Conservation (phyloP, 2,797 vertebrate species). For the Pseudomugil gertrudae region DNA sequence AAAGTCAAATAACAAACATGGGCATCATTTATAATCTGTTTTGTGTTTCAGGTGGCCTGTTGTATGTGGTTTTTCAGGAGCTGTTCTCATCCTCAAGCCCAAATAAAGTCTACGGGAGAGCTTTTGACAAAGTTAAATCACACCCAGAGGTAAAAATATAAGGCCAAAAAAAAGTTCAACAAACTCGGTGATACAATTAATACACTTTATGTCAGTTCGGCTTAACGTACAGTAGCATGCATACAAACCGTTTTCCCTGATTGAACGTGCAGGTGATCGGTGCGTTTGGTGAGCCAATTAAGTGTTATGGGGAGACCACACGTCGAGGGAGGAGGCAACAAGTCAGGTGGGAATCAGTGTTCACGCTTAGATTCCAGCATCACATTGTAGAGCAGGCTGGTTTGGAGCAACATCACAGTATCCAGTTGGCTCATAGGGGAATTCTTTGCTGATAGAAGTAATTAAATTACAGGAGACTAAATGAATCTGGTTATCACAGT, state of each 20-base stretch:
- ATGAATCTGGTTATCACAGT: too few species aligned
- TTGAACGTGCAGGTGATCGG: slow-evolving; percentile 84
- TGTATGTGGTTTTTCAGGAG: slow-evolving; percentile 95
- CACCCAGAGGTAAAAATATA: slow-evolving; percentile 88
- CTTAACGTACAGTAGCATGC: background rate
- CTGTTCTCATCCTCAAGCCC: slow-evolving; percentile 94
- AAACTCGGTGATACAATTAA: background rate
- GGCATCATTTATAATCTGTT: too few species aligned
- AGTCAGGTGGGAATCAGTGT: slow-evolving; percentile 84
- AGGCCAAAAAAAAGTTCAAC: background rate
- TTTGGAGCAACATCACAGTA: background rate
- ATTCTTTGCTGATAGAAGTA: too few species aligned
- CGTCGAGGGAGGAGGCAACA: slow-evolving; percentile 91
- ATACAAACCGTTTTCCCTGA: background rate
- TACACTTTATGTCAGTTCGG: background rate
- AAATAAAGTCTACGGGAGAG: slow-evolving; percentile 91
- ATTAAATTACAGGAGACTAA: too few species aligned
- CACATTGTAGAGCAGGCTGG: background rate
- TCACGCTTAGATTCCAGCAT: background rate
- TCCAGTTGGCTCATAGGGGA: background rate
- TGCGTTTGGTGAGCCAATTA: slow-evolving; percentile 92
- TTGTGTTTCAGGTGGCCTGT: slow-evolving; percentile 86
- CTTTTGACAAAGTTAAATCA: slow-evolving; percentile 88
- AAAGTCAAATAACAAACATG: background rate
- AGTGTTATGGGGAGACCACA: slow-evolving; percentile 91